Conservation (phyloP, 1,140 invertebrate genomes). For the Atta cephalotes region DNA sequence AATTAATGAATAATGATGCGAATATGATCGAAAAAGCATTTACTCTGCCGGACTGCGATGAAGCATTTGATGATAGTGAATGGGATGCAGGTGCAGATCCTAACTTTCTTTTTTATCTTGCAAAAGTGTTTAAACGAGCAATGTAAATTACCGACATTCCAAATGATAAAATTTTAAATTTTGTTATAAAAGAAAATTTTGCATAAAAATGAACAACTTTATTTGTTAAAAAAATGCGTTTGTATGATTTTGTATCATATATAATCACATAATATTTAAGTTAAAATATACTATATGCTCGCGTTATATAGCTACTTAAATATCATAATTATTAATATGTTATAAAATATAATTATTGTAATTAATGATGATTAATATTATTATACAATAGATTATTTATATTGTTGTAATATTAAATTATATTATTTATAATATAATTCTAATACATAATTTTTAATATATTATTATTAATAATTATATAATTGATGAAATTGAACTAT, state of each 20-base stretch:
- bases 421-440: background rate
- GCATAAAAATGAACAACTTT: background rate
- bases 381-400: background rate
- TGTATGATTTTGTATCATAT: background rate
- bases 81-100: constrained; percentile 52
- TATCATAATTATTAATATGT: background rate
- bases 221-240: background rate
- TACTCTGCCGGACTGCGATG: constrained; percentile 43
- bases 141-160: background rate
- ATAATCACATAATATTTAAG: background rate
- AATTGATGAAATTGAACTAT: background rate
- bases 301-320: background rate
- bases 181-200: background rate
- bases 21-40: background rate
- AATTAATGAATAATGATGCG: background rate
- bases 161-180: background rate
- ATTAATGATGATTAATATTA: too few relatives aligned
- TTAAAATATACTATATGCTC: background rate
- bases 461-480: background rate
- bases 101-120: background rate
- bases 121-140: background rate
- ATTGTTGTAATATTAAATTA: background rate
- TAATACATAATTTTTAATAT: background rate
- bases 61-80: constrained; percentile 52
- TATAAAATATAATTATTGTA: background rate